Conservation (phyloP, 2,113 vertebrate species). For the Psammodynastes pulverulentus region DNA sequence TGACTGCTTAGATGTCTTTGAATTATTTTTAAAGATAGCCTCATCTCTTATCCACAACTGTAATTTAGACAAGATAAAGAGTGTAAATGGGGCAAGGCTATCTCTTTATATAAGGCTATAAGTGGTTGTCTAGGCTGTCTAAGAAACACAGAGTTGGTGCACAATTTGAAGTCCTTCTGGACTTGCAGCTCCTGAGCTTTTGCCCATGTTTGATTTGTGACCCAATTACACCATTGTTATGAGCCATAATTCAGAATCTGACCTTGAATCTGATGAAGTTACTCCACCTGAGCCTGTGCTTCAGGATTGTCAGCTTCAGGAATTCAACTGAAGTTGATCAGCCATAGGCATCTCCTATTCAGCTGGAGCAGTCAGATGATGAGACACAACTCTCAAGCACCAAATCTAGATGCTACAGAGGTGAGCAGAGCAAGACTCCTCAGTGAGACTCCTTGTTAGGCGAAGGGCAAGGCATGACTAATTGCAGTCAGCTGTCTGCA, state of each 20-base stretch:
- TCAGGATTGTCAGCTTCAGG: neutral
- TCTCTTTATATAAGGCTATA: neutral
- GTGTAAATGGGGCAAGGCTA: neutral
- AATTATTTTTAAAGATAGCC: neutral
- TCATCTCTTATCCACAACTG: neutral
- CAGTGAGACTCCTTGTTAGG: neutral
- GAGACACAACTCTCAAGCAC: neutral
- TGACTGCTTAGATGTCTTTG: neutral
- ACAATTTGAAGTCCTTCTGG: neutral
- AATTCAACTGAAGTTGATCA: neutral
- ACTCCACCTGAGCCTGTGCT: neutral
- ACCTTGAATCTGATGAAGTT: neutral
- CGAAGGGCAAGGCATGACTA: neutral
- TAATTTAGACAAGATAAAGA: neutral
- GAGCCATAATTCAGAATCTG: neutral
- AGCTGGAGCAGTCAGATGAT: neutral
- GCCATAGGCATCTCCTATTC: neutral
- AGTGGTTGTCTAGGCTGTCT: neutral
- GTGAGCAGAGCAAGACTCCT: neutral
- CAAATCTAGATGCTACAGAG: neutral
- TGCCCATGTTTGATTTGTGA: neutral
- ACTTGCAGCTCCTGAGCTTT: neutral
- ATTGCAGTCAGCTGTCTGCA: neutral
- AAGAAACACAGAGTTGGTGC: neutral
- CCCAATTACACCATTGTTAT: neutral